These are phyloP conservation scores for Salmo trutta DNA, from an alignment of 2,797 vertebrate genomes.

Conservation along the genomic window DNA sequence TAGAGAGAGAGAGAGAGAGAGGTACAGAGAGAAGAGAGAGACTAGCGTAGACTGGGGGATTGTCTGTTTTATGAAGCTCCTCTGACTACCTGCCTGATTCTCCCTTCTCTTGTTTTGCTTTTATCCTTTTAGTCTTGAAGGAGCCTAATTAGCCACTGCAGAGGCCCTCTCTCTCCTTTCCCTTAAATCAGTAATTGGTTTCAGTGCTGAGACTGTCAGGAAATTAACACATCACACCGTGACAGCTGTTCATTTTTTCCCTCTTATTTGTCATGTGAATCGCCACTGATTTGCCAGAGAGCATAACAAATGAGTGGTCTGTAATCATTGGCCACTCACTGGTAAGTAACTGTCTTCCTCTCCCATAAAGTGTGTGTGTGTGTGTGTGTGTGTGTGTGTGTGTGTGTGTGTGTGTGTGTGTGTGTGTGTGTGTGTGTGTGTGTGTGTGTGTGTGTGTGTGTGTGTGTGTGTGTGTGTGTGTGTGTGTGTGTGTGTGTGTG, in stretches of 20 bases:
- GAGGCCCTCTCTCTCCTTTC: slow-evolving; percentile 91
- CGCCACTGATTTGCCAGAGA: slow-evolving; percentile 92
- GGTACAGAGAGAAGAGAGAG: slow-evolving; percentile 46
- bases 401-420: slow-evolving; percentile 17
- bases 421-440: slow-evolving; percentile 4
- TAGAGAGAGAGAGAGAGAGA: slow-evolving; percentile 1
- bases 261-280: slow-evolving; percentile 93
- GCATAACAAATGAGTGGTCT: slow-evolving; percentile 97
- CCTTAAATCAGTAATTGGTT: slow-evolving; percentile 99
- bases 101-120: slow-evolving; percentile 87
- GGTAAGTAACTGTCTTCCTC: slow-evolving; percentile 71
- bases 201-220: slow-evolving; percentile 95
- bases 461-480: slow-evolving; percentile 20
- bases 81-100: slow-evolving; percentile 79
- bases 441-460: slow-evolving; percentile 28
- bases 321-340: slow-evolving; percentile 89
- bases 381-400: slow-evolving; percentile 27
- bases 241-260: slow-evolving; percentile 98
- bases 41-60: slow-evolving; percentile 16
- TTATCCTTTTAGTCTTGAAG: slow-evolving; percentile 96
- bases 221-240: slow-evolving; percentile 99
- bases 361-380: slow-evolving; percentile 33
- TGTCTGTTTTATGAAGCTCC: slow-evolving; percentile 69
- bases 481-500: slow-evolving; percentile 5
- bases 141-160: slow-evolving; percentile 95